Conservation (phyloP, 2,113 vertebrate genomes). For the Macrotus californicus region DNA sequence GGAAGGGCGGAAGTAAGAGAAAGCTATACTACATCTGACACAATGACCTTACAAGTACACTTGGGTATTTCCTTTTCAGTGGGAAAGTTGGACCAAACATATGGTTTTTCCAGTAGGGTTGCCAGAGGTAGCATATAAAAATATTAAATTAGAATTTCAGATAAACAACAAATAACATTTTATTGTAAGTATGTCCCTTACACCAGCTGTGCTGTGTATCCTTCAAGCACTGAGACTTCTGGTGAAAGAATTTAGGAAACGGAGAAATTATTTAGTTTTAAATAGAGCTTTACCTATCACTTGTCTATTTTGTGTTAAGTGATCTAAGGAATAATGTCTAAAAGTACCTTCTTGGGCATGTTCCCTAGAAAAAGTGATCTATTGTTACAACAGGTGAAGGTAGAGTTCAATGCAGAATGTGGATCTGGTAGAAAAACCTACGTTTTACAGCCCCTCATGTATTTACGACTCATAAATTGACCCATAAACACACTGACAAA, state of each 20-base stretch:
- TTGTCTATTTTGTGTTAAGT: neutral
- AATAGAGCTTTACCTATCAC: neutral
- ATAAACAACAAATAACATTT: neutral
- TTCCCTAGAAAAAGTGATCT: neutral
- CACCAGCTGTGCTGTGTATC: neutral
- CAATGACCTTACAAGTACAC: neutral
- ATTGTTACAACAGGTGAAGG: neutral
- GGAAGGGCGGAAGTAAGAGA: neutral
- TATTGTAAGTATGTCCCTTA: neutral
- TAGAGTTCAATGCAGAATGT: neutral
- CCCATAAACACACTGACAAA: neutral
- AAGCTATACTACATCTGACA: neutral
- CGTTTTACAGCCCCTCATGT: neutral
- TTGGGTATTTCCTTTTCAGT: neutral
- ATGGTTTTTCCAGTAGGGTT: neutral
- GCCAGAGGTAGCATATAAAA: neutral
- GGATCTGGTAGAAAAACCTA: neutral
- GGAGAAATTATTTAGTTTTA: neutral
- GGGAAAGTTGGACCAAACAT: neutral
- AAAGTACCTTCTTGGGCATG: neutral
- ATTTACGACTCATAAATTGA: neutral
- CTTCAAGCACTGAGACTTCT: neutral
- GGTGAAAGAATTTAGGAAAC: neutral
- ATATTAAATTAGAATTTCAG: constrained; percentile 12
- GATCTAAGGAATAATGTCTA: neutral